Evolutionary conservation across 2,113 vertebrate genomes (phyloP).

Genomic region (Syrrhaptes paradoxus): DNA sequence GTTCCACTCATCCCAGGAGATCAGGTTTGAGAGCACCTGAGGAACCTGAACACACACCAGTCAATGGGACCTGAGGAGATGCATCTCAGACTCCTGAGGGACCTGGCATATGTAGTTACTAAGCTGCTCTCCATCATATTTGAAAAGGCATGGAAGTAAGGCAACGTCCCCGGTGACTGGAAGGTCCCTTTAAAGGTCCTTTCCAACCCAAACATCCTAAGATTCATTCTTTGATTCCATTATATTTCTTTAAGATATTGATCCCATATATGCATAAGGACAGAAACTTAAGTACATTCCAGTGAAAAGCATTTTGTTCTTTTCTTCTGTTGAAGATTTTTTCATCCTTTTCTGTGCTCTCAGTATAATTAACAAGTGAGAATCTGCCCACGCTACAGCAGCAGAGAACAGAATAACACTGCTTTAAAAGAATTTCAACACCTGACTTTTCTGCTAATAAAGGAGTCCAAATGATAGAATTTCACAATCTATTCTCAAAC

Average conservation of each 20-base stretch:
- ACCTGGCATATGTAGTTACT: not conserved
- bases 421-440: slow-evolving; percentile 69
- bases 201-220: not conserved
- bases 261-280: not conserved
- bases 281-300: not conserved
- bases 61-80: rapidly evolving
- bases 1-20: not conserved
- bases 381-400: slow-evolving; percentile 64
- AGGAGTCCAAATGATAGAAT: slow-evolving; percentile 56
- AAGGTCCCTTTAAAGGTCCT: not conserved
- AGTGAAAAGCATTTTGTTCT: not conserved
- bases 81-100: not conserved
- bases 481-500: slow-evolving; percentile 51
- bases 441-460: slow-evolving; percentile 75
- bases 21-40: not conserved
- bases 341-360: slow-evolving; percentile 13
- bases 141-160: not conserved
- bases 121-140: not conserved
- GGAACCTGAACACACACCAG: not conserved
- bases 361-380: slow-evolving; percentile 74
- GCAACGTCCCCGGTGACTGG: not conserved
- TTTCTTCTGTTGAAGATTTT: slow-evolving; percentile 43
- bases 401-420: slow-evolving; percentile 66
- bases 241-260: not conserved
- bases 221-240: not conserved